Evolutionary conservation across 2,113 vertebrate genomes (phyloP), one percentile per base, ranked within the genome.

Genomic region (Mungos mungo): DNA sequence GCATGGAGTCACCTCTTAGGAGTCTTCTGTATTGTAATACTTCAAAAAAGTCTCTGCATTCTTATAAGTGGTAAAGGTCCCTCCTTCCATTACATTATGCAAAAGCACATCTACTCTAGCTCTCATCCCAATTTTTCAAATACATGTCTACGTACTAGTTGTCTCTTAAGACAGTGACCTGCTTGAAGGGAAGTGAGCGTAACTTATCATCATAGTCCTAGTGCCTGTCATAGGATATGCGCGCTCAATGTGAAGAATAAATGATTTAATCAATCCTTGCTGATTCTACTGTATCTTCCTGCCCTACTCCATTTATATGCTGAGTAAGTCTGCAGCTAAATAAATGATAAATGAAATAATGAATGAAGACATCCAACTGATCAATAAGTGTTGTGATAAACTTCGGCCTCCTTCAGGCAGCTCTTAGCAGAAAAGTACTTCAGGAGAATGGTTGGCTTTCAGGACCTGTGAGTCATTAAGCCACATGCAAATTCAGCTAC

Each of bases 281-380:
- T 80, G 69, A 92, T 92, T 93, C 41, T 31, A 35, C 54, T 41
- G 2, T 54, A 69, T 80, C 68, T 95, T 89, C 60, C 27, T 23
- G 31, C 35, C 31, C 60, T 50, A 23, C 33, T 65, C 38, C 25
- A 81, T 93, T 95, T 93, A 65, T 45, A 74, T 83, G 60, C 47
- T 76, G n/a, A 93, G 21, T 41, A 5, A 74, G 35, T 57, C 68
- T 71, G 18, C 25, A 76, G 18, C 50, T 50, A 83, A 63, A 79
- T 57, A 97, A 83, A 80, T 89, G 80, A 97, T 57, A 94, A 94
- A 86, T 83, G 13, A 85, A 83, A 31, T n/a, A 81, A 74, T 63
- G 13, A 91, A 89, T 92, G 45, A 85, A 96, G 21, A 35, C 68
- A 82, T 50, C 82, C n/a, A 72, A 63, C 7, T 63, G 68, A 96